Percentiles rank a stretch among this genome's conserved stretches.
Evolutionary conservation across 2,888 invertebrate genomes (phyloP).

Genomic region (Nycteola revayana): DNA sequence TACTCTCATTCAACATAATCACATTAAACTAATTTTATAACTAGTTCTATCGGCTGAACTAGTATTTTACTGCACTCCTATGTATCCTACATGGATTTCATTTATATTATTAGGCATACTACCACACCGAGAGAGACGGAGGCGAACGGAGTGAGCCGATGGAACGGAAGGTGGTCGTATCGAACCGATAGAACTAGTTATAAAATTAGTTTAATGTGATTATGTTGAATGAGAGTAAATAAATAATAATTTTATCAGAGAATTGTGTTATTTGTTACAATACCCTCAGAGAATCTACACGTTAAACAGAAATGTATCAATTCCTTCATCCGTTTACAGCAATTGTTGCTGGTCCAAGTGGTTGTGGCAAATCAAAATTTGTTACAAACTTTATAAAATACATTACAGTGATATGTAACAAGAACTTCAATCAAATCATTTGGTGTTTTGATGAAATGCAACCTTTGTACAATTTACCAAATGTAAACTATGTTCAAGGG

Average conservation of each 20-base stretch:
- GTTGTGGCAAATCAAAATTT: slow-evolving; percentile 31
- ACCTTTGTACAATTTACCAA: slow-evolving; percentile 3
- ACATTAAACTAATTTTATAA: too few relatives aligned
- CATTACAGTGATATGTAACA: slow-evolving; percentile 8
- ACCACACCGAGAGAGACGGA: too few relatives aligned
- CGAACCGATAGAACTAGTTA: too few relatives aligned
- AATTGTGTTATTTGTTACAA: neutral
- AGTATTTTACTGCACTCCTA: too few relatives aligned
- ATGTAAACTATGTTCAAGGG: slow-evolving; percentile 29
- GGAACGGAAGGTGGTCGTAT: too few relatives aligned
- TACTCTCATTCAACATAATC: too few relatives aligned
- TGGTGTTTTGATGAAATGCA: neutral
- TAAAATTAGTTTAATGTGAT: neutral
- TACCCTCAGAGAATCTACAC: neutral
- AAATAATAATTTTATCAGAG: neutral
- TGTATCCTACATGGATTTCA: too few relatives aligned
- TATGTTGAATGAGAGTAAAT: neutral
- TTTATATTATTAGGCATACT: too few relatives aligned
- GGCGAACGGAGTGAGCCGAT: too few relatives aligned
- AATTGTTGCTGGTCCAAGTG: slow-evolving; percentile 29
- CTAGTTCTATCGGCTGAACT: too few relatives aligned
- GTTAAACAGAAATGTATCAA: slow-evolving; percentile 4
- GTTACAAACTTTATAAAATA: too few relatives aligned
- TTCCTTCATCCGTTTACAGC: slow-evolving; percentile 22
- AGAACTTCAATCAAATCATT: slow-evolving; percentile 3